Base-by-base conservation (phyloP, 2,888 invertebrate genomes). In the Hemicrepidius hirtus region DNA sequence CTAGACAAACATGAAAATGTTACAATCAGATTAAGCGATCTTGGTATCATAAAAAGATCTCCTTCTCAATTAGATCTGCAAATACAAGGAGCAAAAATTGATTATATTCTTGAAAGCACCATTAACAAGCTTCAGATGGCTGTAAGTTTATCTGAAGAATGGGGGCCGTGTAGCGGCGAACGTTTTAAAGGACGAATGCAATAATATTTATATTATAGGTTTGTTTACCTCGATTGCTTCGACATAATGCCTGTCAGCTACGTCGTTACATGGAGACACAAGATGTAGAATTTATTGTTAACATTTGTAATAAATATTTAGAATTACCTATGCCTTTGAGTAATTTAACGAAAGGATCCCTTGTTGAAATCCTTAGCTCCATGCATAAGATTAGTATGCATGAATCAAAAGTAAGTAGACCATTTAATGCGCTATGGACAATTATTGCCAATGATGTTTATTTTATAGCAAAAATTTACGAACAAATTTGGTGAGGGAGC, bases 41-140 rank as follows among this genome's bases (percentile, higher is more conserved):
- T 69, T 35, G 68, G 68, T 9, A 32, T 68, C 6, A 3, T 53
- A 3, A 50, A 62, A 28, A 20, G 41, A 13, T 21, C 69, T 7
- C 41, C 55, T 10, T 9, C 21, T 10, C 49, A 64, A 16, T 10
- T 55, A 16, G 69, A 66, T 9, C 49, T 73, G 3, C 20, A 40
- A 3, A 73, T 74, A 35, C 44, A 63, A 10, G 28, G 12, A 73
- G 75, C 0, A 76, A 87, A 87, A 80, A 32, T 82, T 85, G 0
- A 86, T 86, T 0, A 87, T 87, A n/a, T 73, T 20, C 59, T 70
- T 5, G 49, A 46, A n/a, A 44, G 20, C 21, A 46, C 57, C 0
- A 53, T 70, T 4, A 18, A 35, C 12, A 63, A 66, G 40, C 62
- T 63, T 21, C 20, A 62, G 40, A 18, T 67, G 20, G 40, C 50